These are phyloP conservation scores for Neoseiulus cucumeris DNA, from an alignment of 1,140 invertebrate species.

Conservation along the genomic window DNA sequence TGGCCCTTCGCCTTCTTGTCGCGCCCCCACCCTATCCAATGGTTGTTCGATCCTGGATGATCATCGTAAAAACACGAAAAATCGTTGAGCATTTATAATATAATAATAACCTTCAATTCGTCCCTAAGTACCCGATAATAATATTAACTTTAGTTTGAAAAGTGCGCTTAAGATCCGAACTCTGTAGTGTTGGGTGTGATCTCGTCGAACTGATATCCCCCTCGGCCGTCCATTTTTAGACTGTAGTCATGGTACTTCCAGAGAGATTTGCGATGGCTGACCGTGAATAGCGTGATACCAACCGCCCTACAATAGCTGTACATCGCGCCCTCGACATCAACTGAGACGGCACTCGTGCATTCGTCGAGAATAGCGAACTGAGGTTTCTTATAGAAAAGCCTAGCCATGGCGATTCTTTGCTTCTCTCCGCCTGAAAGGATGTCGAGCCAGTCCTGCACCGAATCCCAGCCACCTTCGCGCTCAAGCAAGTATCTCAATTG, in stretches of 20 bases:
- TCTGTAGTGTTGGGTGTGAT: conserved; percentile 69
- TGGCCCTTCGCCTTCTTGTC: no score
- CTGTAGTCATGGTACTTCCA: conserved; percentile 95
- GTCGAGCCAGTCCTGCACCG: conserved; percentile 87
- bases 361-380: conserved; percentile 97
- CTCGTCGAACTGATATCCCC: conserved; percentile 57
- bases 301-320: conserved; percentile 63
- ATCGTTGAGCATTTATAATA: no score
- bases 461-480: conserved; percentile 70
- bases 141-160: no score
- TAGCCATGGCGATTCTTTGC: conserved; percentile 88
- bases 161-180: conserved; percentile 54
- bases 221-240: conserved; percentile 82
- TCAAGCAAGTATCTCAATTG: conserved; percentile 64
- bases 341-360: conserved; percentile 90
- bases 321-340: conserved; percentile 93
- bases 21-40: no score
- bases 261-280: conserved; percentile 82
- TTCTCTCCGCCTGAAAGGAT: conserved; percentile 93
- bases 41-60: no score
- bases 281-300: conserved; percentile 87
- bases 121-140: no score
- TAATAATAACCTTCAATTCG: no score
- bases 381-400: conserved; percentile 85
- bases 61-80: no score